A percentile compares a stretch with the other conserved stretches of the same genome.
Conservation (phyloP, 2,113 vertebrate species). For the Clarias batrachus region DNA sequence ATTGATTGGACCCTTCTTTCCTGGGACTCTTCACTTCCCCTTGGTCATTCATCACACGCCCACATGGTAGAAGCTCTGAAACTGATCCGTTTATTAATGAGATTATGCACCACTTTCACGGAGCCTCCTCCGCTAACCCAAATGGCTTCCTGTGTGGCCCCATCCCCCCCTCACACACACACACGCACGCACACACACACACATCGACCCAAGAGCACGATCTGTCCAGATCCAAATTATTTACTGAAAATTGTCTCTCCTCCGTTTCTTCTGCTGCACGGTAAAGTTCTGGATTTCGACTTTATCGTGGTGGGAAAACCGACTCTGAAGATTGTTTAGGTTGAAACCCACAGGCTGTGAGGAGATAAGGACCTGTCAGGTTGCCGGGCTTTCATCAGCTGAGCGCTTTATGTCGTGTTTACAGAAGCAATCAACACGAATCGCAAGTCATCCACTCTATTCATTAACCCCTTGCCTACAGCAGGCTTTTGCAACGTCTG, state of each 20-base stretch:
- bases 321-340: neutral
- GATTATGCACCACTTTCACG: conserved; percentile 46
- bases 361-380: neutral
- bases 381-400: conserved; percentile 10
- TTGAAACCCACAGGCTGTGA: neutral
- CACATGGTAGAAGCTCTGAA: conserved; percentile 33
- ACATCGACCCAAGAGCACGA: neutral
- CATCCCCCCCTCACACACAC: conserved; percentile 1
- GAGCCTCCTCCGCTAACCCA: conserved; percentile 23
- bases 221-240: conserved; percentile 16
- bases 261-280: neutral
- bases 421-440: neutral
- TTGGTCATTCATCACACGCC: conserved; percentile 16
- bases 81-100: conserved; percentile 43
- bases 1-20: conserved; percentile 1
- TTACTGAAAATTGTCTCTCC: conserved; percentile 37
- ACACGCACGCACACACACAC: conserved; percentile 27
- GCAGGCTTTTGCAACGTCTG: conserved; percentile 55
- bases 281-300: neutral
- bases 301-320: neutral
- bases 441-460: neutral
- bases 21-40: neutral
- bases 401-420: neutral
- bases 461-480: conserved; percentile 35
- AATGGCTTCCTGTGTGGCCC: conserved; percentile 43